These are phyloP conservation scores for Montipora efflorescens DNA, from an alignment of 64 coral and sea anemone genomes.

Conservation along the genomic window DNA sequence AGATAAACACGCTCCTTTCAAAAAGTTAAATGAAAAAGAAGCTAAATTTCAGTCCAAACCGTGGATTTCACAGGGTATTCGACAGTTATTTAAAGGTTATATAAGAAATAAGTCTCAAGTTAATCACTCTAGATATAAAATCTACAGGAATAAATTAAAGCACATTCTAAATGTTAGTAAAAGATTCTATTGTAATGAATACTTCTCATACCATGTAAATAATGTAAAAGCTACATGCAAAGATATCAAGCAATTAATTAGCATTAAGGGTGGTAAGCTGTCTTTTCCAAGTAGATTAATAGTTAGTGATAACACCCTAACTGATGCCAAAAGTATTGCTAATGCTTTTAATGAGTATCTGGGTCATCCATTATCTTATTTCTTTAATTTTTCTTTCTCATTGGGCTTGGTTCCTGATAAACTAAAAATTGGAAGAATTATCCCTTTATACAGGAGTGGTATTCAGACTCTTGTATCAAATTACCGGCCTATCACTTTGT, in stretches of 20 bases:
- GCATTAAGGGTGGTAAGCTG: background rate
- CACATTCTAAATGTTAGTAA: background rate
- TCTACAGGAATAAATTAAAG: background rate
- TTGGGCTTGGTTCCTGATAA: too few species aligned
- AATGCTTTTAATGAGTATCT: conserved; percentile 7
- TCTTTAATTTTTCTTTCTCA: too few species aligned
- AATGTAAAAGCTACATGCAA: conserved; percentile 27
- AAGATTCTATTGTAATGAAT: background rate
- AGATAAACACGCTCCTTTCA: background rate
- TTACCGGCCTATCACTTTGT: too few species aligned
- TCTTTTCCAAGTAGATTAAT: background rate
- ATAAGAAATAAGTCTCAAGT: background rate
- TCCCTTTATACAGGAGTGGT: too few species aligned
- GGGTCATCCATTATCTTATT: too few species aligned
- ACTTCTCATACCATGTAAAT: conserved; percentile 4
- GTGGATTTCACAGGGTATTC: background rate
- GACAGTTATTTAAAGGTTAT: background rate
- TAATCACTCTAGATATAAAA: background rate
- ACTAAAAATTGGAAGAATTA: background rate
- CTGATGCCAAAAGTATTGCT: conserved; percentile 17
- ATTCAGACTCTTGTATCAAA: too few species aligned
- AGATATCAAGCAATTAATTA: conserved; percentile 29
- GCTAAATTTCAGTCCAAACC: background rate
- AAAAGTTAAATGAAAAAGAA: background rate
- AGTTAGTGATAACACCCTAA: background rate